Evolutionary conservation across 2,797 vertebrate species (phyloP).

Genomic region (Aphelocoma californica): DNA sequence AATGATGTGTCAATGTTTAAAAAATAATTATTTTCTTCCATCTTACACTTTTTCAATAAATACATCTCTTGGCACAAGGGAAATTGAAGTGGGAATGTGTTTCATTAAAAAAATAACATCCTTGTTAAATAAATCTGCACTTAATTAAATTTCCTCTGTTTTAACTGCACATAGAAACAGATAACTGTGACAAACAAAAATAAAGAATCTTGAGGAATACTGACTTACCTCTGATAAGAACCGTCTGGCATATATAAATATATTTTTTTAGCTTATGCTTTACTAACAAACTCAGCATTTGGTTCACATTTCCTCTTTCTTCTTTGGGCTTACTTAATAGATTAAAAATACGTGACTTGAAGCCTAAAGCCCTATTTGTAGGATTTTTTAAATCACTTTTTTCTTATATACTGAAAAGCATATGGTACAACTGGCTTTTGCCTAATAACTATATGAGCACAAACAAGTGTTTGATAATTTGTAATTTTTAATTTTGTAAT

Average conservation of each 20-base stretch:
- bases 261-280: background rate
- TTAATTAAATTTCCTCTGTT: slow-evolving; percentile 54
- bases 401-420: background rate
- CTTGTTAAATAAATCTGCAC: slow-evolving; percentile 24
- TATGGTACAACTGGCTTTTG: background rate
- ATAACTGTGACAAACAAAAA: slow-evolving; percentile 42
- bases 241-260: background rate
- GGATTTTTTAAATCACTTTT: background rate
- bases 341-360: background rate
- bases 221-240: slow-evolving; percentile 33
- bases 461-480: background rate
- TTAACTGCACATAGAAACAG: slow-evolving; percentile 31
- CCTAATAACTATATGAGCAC: background rate
- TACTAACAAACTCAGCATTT: slow-evolving; percentile 7
- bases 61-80: background rate
- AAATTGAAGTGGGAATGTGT: slow-evolving; percentile 22
- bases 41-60: background rate
- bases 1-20: background rate
- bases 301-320: slow-evolving; percentile 16
- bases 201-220: slow-evolving; percentile 11
- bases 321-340: background rate
- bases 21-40: background rate
- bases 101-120: slow-evolving; percentile 34
- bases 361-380: background rate
- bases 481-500: background rate